Base-by-base conservation (phyloP, 2,888 invertebrate genomes). In the Pandemis cinnamomeana region DNA sequence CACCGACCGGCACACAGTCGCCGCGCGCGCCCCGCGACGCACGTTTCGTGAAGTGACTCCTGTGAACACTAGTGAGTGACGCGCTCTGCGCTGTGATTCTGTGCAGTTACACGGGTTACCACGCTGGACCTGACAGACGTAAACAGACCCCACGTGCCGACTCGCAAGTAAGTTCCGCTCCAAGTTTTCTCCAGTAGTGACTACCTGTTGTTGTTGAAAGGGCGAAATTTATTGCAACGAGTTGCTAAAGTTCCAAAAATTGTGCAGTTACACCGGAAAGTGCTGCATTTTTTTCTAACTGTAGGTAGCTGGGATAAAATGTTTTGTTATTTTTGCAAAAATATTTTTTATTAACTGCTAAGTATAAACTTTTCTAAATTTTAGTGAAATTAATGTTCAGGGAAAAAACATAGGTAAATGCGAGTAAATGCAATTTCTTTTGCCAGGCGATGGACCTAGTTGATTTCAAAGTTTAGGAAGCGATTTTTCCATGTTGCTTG, bases 1-100 rank as follows among this genome's bases (percentile, higher is more conserved):
- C 92, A 91, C 90, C 88, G 85, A n/a, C 85, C 86, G 88, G 90
- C 91, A 91, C 87, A 89, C 91, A 88, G 90, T 91, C 91, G 92
- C 87, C 89, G 84, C 89, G 89, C 90, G 93, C 91, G 88, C 82
- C 81, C 85, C 87, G 84, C 88, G 87, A 86, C 89, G 87, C 87
- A 89, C 93, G 92, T 84, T 80, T 73, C 77, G 75, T 79, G 75
- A 71, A 83, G 82, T 78, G 76, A 81, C 77, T 78, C 77, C 82
- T 81, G 89, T 86, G 83, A 83, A 20, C 58, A 3, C 11, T 58
- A 11, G 53, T 55, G 53, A 86, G 89, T 89, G 90, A 76, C 86
- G 89, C 87, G 89, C 87, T 86, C 83, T 85, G 89, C 91, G 89
- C 89, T 86, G 84, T 87, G 86, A 84, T 83, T 80, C 79, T 53